These are phyloP conservation scores for Plectus sambesii DNA, from an alignment of 1,140 invertebrate species.

Conservation along the genomic window DNA sequence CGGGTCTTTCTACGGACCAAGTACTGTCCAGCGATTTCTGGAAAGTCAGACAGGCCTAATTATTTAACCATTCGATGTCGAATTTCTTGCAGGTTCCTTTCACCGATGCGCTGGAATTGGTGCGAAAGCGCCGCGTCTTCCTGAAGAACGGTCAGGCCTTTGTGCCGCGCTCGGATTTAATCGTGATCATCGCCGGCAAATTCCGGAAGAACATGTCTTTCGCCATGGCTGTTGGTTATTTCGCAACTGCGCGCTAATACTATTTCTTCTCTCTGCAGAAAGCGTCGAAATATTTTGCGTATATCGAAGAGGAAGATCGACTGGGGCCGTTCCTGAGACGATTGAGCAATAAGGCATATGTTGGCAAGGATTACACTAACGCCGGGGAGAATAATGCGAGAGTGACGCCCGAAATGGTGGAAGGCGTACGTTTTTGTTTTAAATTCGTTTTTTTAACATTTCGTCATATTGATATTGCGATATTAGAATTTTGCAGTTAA, in stretches of 20 bases:
- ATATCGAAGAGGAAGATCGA: constrained; percentile 69
- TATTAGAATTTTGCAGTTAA: no score
- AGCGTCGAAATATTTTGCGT: constrained; percentile 53
- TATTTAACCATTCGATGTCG: constrained; percentile 1
- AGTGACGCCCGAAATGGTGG: constrained; percentile 50
- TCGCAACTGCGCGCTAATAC: constrained; percentile 6
- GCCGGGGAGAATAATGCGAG: constrained; percentile 42
- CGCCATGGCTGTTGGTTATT: constrained; percentile 58
- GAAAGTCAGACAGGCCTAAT: constrained; percentile 12
- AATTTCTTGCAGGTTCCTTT: constrained; percentile 64
- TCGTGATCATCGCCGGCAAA: constrained; percentile 65
- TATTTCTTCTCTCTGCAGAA: constrained; percentile 42
- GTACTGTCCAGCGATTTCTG: constrained; percentile 53
- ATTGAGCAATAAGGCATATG: constrained; percentile 63
- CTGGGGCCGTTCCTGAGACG: constrained; percentile 61
- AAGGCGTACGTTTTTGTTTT: constrained; percentile 39
- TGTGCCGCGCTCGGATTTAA: constrained; percentile 69
- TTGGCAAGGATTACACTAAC: constrained; percentile 60
- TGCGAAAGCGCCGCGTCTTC: constrained; percentile 65
- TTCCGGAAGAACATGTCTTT: constrained; percentile 64
- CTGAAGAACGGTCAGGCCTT: constrained; percentile 73
- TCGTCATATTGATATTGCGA: no score
- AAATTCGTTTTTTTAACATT: constrained; percentile 13
- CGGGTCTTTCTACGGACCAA: constrained; percentile 30
- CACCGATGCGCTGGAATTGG: constrained; percentile 70